Percentiles rank a stretch among this genome's conserved stretches.
Conservation (phyloP, 2,113 vertebrate genomes). For the Daboia siamensis region DNA sequence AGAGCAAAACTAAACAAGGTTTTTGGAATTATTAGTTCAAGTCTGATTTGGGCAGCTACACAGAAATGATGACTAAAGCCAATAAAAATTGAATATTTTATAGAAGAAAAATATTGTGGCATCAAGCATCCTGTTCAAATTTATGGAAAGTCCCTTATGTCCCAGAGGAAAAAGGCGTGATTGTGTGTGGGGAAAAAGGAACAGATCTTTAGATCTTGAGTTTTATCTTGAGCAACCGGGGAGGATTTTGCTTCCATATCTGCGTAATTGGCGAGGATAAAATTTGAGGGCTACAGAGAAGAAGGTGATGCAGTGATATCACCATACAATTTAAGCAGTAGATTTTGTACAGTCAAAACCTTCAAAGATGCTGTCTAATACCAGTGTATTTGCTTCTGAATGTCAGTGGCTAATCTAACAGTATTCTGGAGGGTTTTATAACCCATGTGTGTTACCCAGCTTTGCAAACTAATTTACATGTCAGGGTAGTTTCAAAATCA, state of each 20-base stretch:
- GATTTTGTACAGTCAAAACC: not conserved
- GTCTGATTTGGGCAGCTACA: not conserved
- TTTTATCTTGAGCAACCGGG: not conserved
- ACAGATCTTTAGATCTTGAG: not conserved
- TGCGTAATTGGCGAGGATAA: not conserved
- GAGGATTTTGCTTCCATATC: not conserved
- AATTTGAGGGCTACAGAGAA: not conserved
- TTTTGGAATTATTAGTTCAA: not conserved
- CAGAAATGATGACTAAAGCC: not conserved
- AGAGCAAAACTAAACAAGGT: not conserved
- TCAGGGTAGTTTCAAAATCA: not conserved
- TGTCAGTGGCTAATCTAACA: not conserved
- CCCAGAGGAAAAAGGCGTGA: not conserved
- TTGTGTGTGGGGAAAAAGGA: not conserved
- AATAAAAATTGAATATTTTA: not conserved
- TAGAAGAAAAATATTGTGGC: not conserved
- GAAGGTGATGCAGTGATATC: not conserved
- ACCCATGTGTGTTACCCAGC: not conserved
- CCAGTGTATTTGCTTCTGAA: not conserved
- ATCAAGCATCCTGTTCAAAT: not conserved
- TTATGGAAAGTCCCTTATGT: not conserved
- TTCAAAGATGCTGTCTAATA: not conserved
- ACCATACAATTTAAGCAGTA: not conserved
- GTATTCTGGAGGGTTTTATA: not conserved
- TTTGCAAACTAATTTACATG: not conserved